Evolutionary conservation across 2,888 invertebrate species (phyloP).

Genomic region (Clivina fossor): DNA sequence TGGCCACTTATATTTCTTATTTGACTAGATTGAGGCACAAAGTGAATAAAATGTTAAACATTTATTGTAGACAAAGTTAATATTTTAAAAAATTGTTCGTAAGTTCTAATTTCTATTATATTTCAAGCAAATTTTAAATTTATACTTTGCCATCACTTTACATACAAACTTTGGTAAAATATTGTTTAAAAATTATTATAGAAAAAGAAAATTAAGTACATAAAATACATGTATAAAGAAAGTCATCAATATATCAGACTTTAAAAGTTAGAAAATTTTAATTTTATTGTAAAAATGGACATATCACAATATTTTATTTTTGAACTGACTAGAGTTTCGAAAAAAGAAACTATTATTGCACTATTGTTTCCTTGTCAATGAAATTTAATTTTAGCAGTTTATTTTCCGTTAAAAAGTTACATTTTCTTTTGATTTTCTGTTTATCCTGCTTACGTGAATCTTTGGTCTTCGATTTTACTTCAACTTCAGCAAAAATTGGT

Average conservation of each 20-base stretch:
- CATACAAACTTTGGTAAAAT: too few relatives aligned
- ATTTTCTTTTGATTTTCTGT: conserved; percentile 41
- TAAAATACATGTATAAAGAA: conserved; percentile 22
- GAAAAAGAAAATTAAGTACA: conserved; percentile 25
- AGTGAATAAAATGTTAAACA: conserved; percentile 27
- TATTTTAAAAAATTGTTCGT: too few relatives aligned
- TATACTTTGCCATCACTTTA: too few relatives aligned
- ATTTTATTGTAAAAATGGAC: conserved; percentile 17
- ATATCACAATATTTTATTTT: conserved; percentile 24
- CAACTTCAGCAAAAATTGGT: conserved; percentile 40
- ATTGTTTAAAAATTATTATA: background rate
- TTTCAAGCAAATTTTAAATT: too few relatives aligned
- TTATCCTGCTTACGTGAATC: conserved; percentile 41
- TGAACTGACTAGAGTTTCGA: conserved; percentile 19
- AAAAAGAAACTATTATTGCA: conserved; percentile 25
- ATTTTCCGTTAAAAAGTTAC: conserved; percentile 1
- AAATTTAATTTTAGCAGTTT: conserved; percentile 17
- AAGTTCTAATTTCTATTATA: too few relatives aligned
- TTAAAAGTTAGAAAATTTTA: conserved; percentile 12
- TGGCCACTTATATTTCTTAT: conserved; percentile 31
- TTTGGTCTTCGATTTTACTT: too few relatives aligned
- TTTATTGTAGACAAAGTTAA: too few relatives aligned
- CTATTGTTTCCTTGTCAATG: conserved; percentile 28
- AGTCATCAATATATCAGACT: conserved; percentile 18
- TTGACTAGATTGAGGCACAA: conserved; percentile 32